Evolutionary conservation across 2,113 vertebrate genomes (phyloP), one percentile per base, ranked within the genome.

Genomic region (Caranx melampygus): DNA sequence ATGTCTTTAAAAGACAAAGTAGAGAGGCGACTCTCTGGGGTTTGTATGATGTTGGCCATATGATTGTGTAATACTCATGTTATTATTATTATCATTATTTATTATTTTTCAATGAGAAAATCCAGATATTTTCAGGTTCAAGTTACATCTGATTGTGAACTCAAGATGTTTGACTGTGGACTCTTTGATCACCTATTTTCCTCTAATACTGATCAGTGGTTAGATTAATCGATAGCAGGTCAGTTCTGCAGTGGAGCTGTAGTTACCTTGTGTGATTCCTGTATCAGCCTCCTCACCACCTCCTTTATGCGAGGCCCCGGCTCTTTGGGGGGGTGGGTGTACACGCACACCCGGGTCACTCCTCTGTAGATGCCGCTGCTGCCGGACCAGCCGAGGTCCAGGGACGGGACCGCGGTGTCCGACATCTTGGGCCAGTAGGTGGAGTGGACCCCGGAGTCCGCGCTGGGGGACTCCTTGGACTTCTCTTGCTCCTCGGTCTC

Each of bases 401-500:
- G 92, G 0, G 95, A 87, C 3, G 97, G 97, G 34, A 97, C 94
- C 92, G 97, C 96, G 0, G 96, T 97, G 93, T 99, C 98, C 0
- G 97, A 98, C 91, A 95, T 94, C 84, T 97, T 93, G 0, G 98
- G 98, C 97, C 97, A 99, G 88, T 99, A 99, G 51, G 97, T 97
- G 58, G 96, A 92, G 78, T 95, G 94, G 0, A 95, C 94, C 18
- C 92, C 79, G 3, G 92, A 94, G 35, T 95, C 88, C 21, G 92
- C 88, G 75, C 88, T 81, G 64, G 88, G 72, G 12, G 90, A 87
- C 42, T 45, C 89, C 21, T 83, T 87, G 86, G 82, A 18, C 51
- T 85, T 92, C 72, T 91, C 92, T 0, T 47, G 75, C 40, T 81
- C 95, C 4, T 64, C 86, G n/a, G 84, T 33, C 62, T 96, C 93